Evolutionary conservation across 2,888 invertebrate species (phyloP).

Genomic region (Spodoptera picta): DNA sequence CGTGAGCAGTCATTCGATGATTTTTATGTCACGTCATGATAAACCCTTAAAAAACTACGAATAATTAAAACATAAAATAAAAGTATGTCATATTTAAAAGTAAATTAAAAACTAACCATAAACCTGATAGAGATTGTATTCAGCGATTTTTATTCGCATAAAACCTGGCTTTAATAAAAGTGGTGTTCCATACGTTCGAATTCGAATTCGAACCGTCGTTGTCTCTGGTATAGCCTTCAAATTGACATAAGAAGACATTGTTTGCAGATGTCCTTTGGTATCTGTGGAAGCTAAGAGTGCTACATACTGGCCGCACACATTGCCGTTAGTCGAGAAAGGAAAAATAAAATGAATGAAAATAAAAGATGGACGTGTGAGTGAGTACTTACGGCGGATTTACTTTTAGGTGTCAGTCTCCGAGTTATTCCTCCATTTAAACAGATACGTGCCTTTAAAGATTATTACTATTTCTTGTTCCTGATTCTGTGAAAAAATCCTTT

Average conservation of each 20-base stretch:
- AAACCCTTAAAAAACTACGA: too few species aligned
- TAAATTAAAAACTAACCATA: constrained; percentile 19
- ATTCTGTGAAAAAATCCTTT: constrained; percentile 22
- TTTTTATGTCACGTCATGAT: too few species aligned
- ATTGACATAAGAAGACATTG: constrained; percentile 29
- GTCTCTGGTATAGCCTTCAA: constrained; percentile 20
- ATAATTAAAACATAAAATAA: too few species aligned
- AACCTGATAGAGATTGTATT: constrained; percentile 13
- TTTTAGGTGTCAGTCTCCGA: constrained; percentile 52
- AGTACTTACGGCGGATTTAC: constrained; percentile 66
- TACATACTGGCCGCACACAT: constrained; percentile 31
- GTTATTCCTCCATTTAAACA: constrained; percentile 54
- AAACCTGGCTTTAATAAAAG: constrained; percentile 35
- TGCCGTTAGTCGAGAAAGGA: constrained; percentile 55
- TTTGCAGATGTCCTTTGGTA: constrained; percentile 27
- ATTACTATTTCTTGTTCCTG: constrained; percentile 40
- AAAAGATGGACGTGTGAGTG: constrained; percentile 69
- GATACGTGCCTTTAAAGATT: constrained; percentile 53
- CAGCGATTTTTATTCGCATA: constrained; percentile 14
- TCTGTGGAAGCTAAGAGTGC: constrained; percentile 24
- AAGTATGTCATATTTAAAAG: too few species aligned
- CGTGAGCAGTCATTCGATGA: too few species aligned
- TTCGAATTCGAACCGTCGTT: constrained; percentile 19
- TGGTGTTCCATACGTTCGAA: constrained; percentile 22
- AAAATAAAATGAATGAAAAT: constrained; percentile 69